Percentiles rank a stretch among this genome's conserved stretches.
These are phyloP conservation scores for Aphaenogaster floridana DNA, from an alignment of 1,140 invertebrate species.

Conservation along the genomic window DNA sequence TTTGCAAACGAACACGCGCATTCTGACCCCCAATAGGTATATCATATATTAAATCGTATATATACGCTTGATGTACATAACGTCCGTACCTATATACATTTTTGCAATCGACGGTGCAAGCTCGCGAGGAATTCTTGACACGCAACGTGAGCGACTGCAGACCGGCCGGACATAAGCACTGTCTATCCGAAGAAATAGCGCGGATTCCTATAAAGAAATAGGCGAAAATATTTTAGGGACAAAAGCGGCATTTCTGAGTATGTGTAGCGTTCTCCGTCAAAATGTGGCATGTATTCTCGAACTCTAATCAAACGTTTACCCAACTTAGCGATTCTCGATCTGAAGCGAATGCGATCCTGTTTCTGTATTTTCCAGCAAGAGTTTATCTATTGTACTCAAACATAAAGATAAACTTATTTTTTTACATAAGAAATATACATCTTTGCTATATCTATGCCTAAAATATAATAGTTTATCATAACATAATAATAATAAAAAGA, in stretches of 20 bases:
- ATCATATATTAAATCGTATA: slow-evolving; percentile 49
- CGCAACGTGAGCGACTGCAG: neutral
- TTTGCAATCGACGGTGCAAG: slow-evolving; percentile 46
- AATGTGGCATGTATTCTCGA: slow-evolving; percentile 12
- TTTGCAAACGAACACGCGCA: slow-evolving; percentile 26
- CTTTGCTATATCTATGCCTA: neutral
- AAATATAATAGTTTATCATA: neutral
- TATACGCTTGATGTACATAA: slow-evolving; percentile 13
- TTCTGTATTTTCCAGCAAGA: neutral
- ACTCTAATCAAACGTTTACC: slow-evolving; percentile 20
- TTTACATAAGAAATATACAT: neutral
- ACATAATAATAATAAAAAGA: neutral
- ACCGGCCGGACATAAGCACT: neutral
- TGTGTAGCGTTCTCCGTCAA: neutral
- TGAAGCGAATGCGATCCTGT: neutral
- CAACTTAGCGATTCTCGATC: neutral
- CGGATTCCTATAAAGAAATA: slow-evolving; percentile 32
- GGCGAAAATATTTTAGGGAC: slow-evolving; percentile 1
- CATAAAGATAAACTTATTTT: neutral
- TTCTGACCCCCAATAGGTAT: slow-evolving; percentile 12
- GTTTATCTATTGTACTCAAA: neutral
- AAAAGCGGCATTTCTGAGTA: slow-evolving; percentile 4
- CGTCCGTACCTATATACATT: slow-evolving; percentile 2
- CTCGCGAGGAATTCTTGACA: slow-evolving; percentile 47
- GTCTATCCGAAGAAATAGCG: slow-evolving; percentile 15